Base-by-base conservation (phyloP, 2,797 vertebrate genomes). In the Odontamblyopus lacepedii region DNA sequence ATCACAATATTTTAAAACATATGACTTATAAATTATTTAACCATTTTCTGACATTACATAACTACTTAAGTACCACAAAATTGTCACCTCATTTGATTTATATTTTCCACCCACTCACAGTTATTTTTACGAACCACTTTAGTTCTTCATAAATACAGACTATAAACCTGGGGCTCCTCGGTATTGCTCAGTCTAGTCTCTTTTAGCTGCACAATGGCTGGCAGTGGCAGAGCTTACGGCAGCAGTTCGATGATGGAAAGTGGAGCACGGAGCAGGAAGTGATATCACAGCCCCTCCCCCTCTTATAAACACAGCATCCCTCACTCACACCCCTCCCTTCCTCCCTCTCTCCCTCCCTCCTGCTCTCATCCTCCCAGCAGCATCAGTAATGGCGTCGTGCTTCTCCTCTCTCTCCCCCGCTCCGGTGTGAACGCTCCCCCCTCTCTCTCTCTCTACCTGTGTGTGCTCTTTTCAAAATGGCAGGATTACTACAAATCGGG, bases 401-500 rank as follows among this genome's bases (percentile, higher is more conserved):
- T 90, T 92, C 87, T 79, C 35, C 32, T 63, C 61, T 35, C 61
- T 63, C 61, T 70, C 71, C 75, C 60, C 32, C 73, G 16, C 61
- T 63, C 70, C 30, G 6, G 59, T 26, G 19, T 87, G 81, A 87
- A 69, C 48, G 32, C 72, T 66, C 60, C 51, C 72, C 67, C 35
- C 59, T 38, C 74, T 32, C 61, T 38, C 69, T 35, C 38, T 81
- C 78, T 48, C 44, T 78, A 53, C 18, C 41, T 78, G 38, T 73
- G n/a, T 74, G 56, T 62, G 78, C 72, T 62, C 77, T 51, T 70
- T 87, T 88, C 88, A 81, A 81, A 92, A 92, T 87, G 90, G 76
- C 92, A 99, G 98, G 97, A 99, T 96, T 99, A 99, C 91, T 99
- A 99, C 95, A 98, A 98, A 88, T 98, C 96, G 32, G 98, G 98